Evolutionary conservation across 2,888 invertebrate genomes (phyloP), one percentile per base, ranked within the genome.

Genomic region (Anorthoa munda): DNA sequence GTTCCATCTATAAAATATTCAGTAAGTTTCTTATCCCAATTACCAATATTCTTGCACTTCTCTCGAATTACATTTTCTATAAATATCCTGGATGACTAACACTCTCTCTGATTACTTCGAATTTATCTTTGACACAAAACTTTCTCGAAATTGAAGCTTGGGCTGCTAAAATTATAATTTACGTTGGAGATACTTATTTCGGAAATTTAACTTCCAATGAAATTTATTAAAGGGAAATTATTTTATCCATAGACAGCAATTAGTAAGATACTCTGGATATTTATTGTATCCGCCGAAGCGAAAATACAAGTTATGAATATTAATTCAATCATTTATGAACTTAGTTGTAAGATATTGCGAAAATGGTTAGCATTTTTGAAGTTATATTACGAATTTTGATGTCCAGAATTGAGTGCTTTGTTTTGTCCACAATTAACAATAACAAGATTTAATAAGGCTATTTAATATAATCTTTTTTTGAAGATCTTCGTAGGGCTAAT

Each of bases 181-280:
- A 72, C 75, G 56, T 55, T 66, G 56, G 55, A 76, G 59, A 65
- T 71, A 71, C 67, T 73, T 83, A 78, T 75, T 85, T 71, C 67
- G 65, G 71, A 80, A 79, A 74, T 77, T 79, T 77, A 69, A 76
- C 77, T 84, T 75, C 73, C 72, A 77, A 82, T 80, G 74, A 84
- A 82, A 73, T 82, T 82, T 70, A 84, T 82, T 84, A 72, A 77
- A 79, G 72, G 75, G 77, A 77, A 80, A 78, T 86, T 73, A 82
- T 82, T 65, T 85, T 72, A 75, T 67, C 68, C 70, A 66, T 82
- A 79, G 77, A 73, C 76, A 75, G 77, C 80, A 86, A 85, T 86
- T 86, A 82, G 56, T 65, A 64, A 74, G 68, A 76, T 71, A 72
- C 74, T 73, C 69, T 69, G 65, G 64, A 78, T 84, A 85, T 83